A percentile compares a stretch with the other conserved stretches of the same genome.
Evolutionary conservation across 2,888 invertebrate genomes (phyloP).

Genomic region (Ecliptopera silaceata): DNA sequence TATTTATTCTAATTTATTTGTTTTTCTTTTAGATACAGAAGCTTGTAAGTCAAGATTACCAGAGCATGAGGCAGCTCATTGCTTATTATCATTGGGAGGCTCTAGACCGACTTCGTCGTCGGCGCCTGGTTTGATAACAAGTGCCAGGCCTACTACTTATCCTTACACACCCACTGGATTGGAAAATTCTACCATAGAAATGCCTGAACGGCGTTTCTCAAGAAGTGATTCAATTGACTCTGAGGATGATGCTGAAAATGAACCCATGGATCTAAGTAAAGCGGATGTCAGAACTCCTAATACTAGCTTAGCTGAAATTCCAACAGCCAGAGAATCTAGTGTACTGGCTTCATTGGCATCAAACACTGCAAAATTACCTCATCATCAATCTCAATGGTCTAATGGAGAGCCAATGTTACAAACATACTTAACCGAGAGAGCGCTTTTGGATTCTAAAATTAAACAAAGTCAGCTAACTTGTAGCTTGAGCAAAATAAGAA

Average conservation of each 20-base stretch:
- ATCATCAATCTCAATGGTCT: slow-evolving; percentile 80
- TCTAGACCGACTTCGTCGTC: slow-evolving; percentile 77
- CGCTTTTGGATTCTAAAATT: slow-evolving; percentile 87
- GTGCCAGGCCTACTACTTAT: slow-evolving; percentile 86
- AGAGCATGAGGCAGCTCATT: slow-evolving; percentile 94
- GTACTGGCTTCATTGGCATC: slow-evolving; percentile 85
- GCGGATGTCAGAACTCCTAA: slow-evolving; percentile 61
- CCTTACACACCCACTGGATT: slow-evolving; percentile 82
- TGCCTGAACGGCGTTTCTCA: slow-evolving; percentile 53
- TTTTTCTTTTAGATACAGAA: slow-evolving; percentile 80
- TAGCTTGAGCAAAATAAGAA: slow-evolving; percentile 64
- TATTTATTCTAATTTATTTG: too few relatives aligned
- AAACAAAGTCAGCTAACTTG: slow-evolving; percentile 85
- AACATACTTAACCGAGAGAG: slow-evolving; percentile 88
- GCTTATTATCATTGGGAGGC: slow-evolving; percentile 89
- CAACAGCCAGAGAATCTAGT: slow-evolving; percentile 85
- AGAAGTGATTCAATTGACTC: slow-evolving; percentile 58
- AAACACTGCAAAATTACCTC: slow-evolving; percentile 84
- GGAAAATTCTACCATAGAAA: slow-evolving; percentile 54
- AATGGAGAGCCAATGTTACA: slow-evolving; percentile 87
- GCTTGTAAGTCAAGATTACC: slow-evolving; percentile 87
- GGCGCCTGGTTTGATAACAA: slow-evolving; percentile 82
- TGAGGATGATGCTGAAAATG: slow-evolving; percentile 74
- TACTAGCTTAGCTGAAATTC: slow-evolving; percentile 76
- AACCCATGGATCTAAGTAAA: slow-evolving; percentile 79